Base-by-base conservation (phyloP, 30 jellyfish, hydroid and myxozoan genomes). In the Aurelia sp. region DNA sequence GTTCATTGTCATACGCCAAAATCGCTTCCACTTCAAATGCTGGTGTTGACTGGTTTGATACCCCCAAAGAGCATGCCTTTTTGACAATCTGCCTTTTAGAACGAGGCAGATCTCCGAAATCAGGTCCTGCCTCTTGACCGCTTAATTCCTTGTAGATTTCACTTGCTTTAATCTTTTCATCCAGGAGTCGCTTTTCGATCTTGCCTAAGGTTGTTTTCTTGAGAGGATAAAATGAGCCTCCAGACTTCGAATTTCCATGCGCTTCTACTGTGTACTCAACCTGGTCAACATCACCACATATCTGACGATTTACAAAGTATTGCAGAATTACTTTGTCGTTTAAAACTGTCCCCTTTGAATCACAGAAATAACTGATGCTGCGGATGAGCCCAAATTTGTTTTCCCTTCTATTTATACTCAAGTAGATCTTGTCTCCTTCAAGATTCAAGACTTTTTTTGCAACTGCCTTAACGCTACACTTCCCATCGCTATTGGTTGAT, bases 281-380 rank as follows among this genome's bases (percentile, higher is more conserved):
- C 51, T 74, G 17, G 8, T 48, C 74, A 17, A 74, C 86, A 24
- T 74, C 50, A 59, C 74, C 86, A 50, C 86, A 74, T 41, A 74
- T 60, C 31, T 47, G 17, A n/a, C 74, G 72, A 60, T 74, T 27
- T n/a, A 74, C 21, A 15, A 30, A 18, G 33, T 70, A 70, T 59
- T 70, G 81, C 30, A 70, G 63, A 70, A 41, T 40, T 4, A 70
- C 38, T 3, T 33, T 70, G 31, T 70, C 33, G 63, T 70, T 70
- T 40, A 70, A 4, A 48, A 70, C 33, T 22, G 35, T 33, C 81
- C 61, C 63, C 22, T 70, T 22, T 70, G 61, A 33, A 16, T 41
- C 33, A 33, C n/a, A 59, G 33, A 70, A 70, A 48, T 24, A 70
- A 35, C 15, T n/a, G 38, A 66, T 66, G 77, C 40, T 66, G 16